phyloP scores from a whole-genome alignment of 2,113 vertebrate species.

The Tor tambroides region DNA sequence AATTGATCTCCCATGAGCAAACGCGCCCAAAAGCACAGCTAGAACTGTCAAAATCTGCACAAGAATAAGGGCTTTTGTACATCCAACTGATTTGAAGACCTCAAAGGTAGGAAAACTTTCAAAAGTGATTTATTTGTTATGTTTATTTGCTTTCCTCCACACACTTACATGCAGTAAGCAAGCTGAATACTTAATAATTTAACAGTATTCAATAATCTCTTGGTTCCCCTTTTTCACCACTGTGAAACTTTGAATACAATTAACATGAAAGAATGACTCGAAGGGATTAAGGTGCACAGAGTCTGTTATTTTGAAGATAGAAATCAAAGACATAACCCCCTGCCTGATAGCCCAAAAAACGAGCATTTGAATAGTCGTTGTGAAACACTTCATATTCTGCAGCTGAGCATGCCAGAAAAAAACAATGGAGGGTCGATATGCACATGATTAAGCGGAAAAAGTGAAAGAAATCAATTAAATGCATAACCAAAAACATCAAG shows the following conservation, averaged over 20 bases:
- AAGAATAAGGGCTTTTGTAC: background rate
- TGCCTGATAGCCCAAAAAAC: background rate
- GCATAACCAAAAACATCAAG: background rate
- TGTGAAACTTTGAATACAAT: slow-evolving; percentile 8
- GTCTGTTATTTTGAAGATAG: background rate
- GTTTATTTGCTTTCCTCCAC: background rate
- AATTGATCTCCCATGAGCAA: slow-evolving; percentile 43
- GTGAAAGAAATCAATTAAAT: background rate
- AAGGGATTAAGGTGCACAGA: background rate
- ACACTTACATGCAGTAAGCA: background rate
- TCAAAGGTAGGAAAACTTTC: slow-evolving; percentile 5
- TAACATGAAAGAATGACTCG: background rate
- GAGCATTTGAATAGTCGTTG: background rate
- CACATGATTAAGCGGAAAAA: background rate
- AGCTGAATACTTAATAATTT: slow-evolving; percentile 4
- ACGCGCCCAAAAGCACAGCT: background rate
- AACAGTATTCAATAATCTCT: background rate
- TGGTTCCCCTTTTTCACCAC: background rate
- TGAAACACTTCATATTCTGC: background rate
- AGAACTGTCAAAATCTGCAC: background rate
- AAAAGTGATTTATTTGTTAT: slow-evolving; percentile 27
- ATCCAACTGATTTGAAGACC: background rate
- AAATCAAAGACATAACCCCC: background rate
- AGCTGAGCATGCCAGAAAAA: background rate
- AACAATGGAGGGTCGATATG: background rate